Conservation (phyloP, 2,113 vertebrate genomes). For the Lipophrys pholis region DNA sequence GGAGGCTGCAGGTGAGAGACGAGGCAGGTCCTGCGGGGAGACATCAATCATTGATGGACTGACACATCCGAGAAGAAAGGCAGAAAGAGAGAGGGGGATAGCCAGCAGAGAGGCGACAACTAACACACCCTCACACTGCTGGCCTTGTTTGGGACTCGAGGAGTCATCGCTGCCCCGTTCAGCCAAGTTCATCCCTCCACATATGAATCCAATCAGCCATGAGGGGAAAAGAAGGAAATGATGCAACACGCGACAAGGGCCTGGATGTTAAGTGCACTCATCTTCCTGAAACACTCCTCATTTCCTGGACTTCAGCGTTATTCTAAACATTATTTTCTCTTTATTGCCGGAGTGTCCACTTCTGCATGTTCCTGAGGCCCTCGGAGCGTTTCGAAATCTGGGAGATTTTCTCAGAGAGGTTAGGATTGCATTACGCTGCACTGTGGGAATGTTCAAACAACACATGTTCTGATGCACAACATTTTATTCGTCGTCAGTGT, state of each 20-base stretch:
- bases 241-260: constrained; percentile 44
- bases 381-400: background rate
- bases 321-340: constrained; percentile 5
- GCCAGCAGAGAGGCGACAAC: constrained; percentile 50
- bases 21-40: constrained; percentile 64
- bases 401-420: no score
- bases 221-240: constrained; percentile 53
- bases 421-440: no score
- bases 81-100: constrained; percentile 48
- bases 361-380: background rate
- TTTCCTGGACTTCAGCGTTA: constrained; percentile 25
- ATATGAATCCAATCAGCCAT: constrained; percentile 35
- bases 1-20: constrained; percentile 78
- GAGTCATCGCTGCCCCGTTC: constrained; percentile 33
- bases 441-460: no score
- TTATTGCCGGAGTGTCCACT: background rate
- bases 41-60: constrained; percentile 72
- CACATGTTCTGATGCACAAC: no score
- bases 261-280: constrained; percentile 20
- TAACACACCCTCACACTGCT: constrained; percentile 42
- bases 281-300: constrained; percentile 35
- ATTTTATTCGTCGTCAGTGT: no score
- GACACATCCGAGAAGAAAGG: constrained; percentile 68
- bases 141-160: constrained; percentile 37
- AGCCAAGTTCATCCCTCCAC: constrained; percentile 32